phyloP scores from a whole-genome alignment of 2,113 vertebrate species.

The Salvator merianae region DNA sequence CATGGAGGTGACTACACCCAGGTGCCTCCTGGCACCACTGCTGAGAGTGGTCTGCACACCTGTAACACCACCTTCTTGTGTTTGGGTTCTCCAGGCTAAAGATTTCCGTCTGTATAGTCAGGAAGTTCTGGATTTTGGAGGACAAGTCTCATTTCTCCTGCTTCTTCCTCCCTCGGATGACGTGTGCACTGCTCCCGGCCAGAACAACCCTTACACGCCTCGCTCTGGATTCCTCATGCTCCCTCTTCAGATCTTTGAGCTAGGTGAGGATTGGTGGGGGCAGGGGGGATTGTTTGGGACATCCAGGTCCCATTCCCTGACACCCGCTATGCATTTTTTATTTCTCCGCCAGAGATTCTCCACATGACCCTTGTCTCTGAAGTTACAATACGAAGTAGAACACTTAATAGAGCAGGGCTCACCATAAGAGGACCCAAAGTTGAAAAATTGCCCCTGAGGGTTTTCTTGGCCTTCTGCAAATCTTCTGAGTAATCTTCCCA shows the following conservation, averaged over 20 bases:
- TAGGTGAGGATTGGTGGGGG: conserved; percentile 73
- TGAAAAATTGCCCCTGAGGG: too few relatives aligned
- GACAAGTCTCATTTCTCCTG: conserved; percentile 87
- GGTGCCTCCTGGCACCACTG: too few relatives aligned
- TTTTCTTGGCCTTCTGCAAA: too few relatives aligned
- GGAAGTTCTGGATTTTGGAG: conserved; percentile 89
- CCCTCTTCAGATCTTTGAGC: conserved; percentile 90
- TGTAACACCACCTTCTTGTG: conserved; percentile 16
- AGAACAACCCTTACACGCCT: conserved; percentile 87
- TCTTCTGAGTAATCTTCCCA: too few relatives aligned
- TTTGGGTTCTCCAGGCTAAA: conserved; percentile 75
- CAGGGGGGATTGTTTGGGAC: too few relatives aligned
- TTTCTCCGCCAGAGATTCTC: not conserved
- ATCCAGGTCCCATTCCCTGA: not conserved
- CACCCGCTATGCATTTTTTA: not conserved
- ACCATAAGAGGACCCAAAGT: too few relatives aligned
- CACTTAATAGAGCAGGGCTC: too few relatives aligned
- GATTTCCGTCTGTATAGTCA: conserved; percentile 90
- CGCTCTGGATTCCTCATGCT: conserved; percentile 85
- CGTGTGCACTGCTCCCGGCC: conserved; percentile 87
- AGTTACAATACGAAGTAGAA: too few relatives aligned
- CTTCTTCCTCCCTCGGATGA: conserved; percentile 88
- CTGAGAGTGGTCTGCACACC: not conserved
- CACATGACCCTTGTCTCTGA: not conserved
- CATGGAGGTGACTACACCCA: too few relatives aligned